Base-by-base conservation (phyloP, 2,888 invertebrate species). In the Syrista parreyssii region DNA sequence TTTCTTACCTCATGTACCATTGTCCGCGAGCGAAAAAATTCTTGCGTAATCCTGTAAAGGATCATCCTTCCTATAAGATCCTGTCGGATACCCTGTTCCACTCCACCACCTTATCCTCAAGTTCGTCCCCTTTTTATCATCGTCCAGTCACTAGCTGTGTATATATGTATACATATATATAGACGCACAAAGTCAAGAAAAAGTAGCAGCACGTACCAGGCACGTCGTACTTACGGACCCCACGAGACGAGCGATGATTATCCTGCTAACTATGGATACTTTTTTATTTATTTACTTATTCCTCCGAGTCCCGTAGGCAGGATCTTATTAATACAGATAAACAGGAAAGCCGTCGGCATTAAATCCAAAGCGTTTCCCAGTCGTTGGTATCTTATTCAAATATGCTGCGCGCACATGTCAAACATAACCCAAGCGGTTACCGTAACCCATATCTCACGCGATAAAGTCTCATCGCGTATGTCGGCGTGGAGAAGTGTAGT, bases 161-260 rank as follows among this genome's bases (percentile, higher is more conserved):
- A 23, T 6, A 55, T 40, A 40, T 9, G 23, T 1, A 55, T 55
- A 23, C 23, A 4, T 4, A 23, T n/a, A n/a, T n/a, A n/a, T n/a
- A n/a, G n/a, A 15, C 36, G 36, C n/a, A n/a, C n/a, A 55, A 23
- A 15, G 55, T 4, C 55, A 23, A 9, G 23, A 55, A 55, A 55
- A 55, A 55, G 9, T 55, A 55, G 55, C 55, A 55, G 23, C 55
- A 23, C 55, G 55, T 55, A 55, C 23, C 23, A 55, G 55, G 23
- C 55, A 55, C 55, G 55, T 55, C 55, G 55, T 23, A 55, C 55
- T 55, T 55, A 55, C 55, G 55, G 9, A 55, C 23, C 55, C 55
- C 71, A 31, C 71, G 71, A 55, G 71, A 32, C 71, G 31, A 71
- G 71, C 71, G 71, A 71, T 71, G 71, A 71, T 71, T 71, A 71